Conservation (phyloP, 1,140 invertebrate genomes). For the Pogonognathellus flavescens region DNA sequence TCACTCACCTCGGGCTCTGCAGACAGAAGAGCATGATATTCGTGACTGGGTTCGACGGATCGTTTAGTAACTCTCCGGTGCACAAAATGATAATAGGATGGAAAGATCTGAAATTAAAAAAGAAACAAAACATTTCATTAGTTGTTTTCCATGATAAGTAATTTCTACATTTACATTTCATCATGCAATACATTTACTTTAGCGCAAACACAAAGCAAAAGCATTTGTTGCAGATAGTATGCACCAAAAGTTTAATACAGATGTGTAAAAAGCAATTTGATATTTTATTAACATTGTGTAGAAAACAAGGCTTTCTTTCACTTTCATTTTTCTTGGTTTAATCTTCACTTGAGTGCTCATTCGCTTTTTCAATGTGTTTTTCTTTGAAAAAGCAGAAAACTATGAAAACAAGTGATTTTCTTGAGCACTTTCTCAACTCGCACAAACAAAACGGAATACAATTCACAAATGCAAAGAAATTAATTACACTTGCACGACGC, state of each 20-base stretch:
- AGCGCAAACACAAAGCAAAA: neutral
- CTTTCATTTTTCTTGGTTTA: neutral
- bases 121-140: slow-evolving; percentile 48
- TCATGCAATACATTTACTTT: neutral
- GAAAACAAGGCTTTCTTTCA: slow-evolving; percentile 2
- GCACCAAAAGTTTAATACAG: neutral
- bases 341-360: slow-evolving; percentile 9
- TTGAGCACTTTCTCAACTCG: neutral
- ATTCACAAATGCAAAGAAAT: slow-evolving; percentile 24
- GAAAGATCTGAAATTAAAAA: slow-evolving; percentile 79
- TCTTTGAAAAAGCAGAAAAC: slow-evolving; percentile 20
- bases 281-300: neutral
- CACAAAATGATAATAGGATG: slow-evolving; percentile 85
- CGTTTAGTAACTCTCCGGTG: slow-evolving; percentile 81
- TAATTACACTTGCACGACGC: slow-evolving; percentile 1
- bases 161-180: neutral
- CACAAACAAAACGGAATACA: slow-evolving; percentile 31
- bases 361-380: neutral
- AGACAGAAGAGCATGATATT: slow-evolving; percentile 78
- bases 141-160: neutral
- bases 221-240: slow-evolving; percentile 31
- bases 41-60: slow-evolving; percentile 77
- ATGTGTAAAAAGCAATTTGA: neutral
- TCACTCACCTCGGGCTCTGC: slow-evolving; percentile 77
- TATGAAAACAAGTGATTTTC: neutral